phyloP scores from a whole-genome alignment of 2,797 vertebrate genomes.

The Pagetopsis macropterus region DNA sequence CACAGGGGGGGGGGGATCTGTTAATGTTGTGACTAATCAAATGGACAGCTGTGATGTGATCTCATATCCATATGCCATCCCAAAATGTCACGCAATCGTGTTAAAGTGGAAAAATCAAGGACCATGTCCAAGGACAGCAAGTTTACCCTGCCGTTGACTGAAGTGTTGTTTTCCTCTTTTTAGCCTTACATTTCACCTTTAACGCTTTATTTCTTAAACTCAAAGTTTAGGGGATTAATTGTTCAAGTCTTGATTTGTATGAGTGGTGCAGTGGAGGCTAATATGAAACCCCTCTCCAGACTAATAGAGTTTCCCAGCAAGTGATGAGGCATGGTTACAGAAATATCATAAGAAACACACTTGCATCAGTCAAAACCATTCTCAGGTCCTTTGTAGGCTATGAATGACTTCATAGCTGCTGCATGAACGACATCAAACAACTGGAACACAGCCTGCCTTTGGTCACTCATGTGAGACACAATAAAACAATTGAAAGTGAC shows the following conservation, averaged over 20 bases:
- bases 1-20: constrained; percentile 24
- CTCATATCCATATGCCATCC: constrained; percentile 55
- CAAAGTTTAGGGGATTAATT: background rate
- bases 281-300: background rate
- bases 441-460: constrained; percentile 28
- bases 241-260: background rate
- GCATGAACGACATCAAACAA: constrained; percentile 16
- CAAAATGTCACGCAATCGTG: constrained; percentile 28
- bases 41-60: constrained; percentile 61
- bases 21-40: constrained; percentile 64
- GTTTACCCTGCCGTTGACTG: background rate
- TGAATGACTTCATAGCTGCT: background rate
- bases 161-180: background rate
- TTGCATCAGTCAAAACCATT: background rate
- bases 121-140: background rate
- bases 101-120: constrained; percentile 26
- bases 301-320: background rate
- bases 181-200: background rate
- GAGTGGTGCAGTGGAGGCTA: background rate
- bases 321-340: background rate
- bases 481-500: constrained; percentile 44
- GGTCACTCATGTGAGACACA: constrained; percentile 35
- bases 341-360: background rate
- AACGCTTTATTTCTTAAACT: background rate
- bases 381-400: constrained; percentile 2